Evolutionary conservation across 2,797 vertebrate species (phyloP), one percentile per base, ranked within the genome.

Genomic region (Anguilla pacifica): DNA sequence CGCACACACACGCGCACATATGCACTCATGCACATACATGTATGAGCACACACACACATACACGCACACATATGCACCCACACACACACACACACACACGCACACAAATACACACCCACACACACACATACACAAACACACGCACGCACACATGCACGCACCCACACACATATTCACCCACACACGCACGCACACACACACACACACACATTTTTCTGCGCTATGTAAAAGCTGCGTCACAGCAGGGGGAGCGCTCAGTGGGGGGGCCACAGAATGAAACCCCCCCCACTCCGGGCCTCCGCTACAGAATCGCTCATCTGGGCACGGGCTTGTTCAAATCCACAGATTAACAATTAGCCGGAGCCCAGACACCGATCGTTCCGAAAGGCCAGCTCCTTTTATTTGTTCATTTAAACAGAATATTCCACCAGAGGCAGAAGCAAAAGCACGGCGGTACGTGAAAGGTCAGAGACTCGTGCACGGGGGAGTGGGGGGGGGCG

Each of bases 241-340:
- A 89, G 88, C 84, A 86, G 89, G 79, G 85, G 85, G 61, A 89
- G 72, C 51, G 85, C 89, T 64, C 86, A 86, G 87, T 87, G 89
- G 2, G 39, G 39, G 46, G 89, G 90, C 90, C 89, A 87, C 86
- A 81, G 88, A 90, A 90, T 84, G 70, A 87, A 87, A 79, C 88
- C 89, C 88, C 89, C 89, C 88, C 89, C 89, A 77, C n/a, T 85
- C 43, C 67, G 28, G 43, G 31, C 49, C 88, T 87, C 85, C 90
- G 89, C 87, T 74, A 51, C 22, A 59, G 74, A 89, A 84, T 91
- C 85, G 85, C 89, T 90, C 77, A 89, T 83, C 85, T 88, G 87
- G 85, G 61, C 86, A 84, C 87, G 77, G 86, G 88, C 90, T 89
- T 83, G 86, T 46, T 77, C 89, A 89, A 91, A 93, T 81, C 87